Conservation (phyloP, 2,888 invertebrate species). For the Linnaemya vulpina region DNA sequence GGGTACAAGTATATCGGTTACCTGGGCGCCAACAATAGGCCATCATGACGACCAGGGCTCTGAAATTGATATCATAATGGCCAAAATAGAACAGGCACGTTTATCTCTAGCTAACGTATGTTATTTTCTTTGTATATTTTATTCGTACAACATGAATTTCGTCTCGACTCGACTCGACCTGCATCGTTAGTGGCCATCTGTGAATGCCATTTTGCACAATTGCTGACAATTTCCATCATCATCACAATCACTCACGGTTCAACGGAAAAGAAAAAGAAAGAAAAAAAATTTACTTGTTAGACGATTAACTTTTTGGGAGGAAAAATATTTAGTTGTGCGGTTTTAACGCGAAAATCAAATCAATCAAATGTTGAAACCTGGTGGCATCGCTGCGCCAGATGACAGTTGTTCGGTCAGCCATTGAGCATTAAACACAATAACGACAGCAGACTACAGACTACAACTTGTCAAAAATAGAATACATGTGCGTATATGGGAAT, state of each 20-base stretch:
- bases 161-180: constrained; percentile 36
- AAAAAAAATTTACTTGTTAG: not conserved
- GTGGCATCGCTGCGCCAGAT: too few species aligned
- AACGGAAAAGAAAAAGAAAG: not conserved
- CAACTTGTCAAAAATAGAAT: too few species aligned
- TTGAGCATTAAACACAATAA: too few species aligned
- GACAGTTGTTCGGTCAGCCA: too few species aligned
- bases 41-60: constrained; percentile 85
- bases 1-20: constrained; percentile 81
- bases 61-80: constrained; percentile 97
- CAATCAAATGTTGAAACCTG: too few species aligned
- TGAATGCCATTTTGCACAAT: constrained; percentile 22
- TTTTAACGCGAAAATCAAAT: too few species aligned
- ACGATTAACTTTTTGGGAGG: not conserved
- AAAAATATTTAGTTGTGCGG: too few species aligned
- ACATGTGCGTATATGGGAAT: too few species aligned
- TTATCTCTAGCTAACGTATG: constrained; percentile 79
- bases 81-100: constrained; percentile 92
- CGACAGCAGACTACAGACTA: too few species aligned
- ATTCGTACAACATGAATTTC: too few species aligned
- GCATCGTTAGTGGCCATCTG: constrained; percentile 45
- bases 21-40: constrained; percentile 83
- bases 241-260: not conserved
- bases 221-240: not conserved
- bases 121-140: constrained; percentile 75